Evolutionary conservation across 2,888 invertebrate genomes (phyloP).

Genomic region (Mimas tiliae): DNA sequence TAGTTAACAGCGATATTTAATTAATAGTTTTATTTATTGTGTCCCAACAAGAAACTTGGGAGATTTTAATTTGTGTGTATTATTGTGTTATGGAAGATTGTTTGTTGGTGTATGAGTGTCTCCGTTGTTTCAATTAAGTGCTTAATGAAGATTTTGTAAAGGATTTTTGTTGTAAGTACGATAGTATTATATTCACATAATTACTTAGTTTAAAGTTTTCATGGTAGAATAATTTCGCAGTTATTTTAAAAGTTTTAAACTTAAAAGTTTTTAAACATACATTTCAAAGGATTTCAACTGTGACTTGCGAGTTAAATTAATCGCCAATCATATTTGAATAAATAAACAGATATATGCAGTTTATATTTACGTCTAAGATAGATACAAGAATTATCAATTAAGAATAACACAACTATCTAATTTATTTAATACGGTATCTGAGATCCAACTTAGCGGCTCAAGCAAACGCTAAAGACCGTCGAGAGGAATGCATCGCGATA

Average conservation of each 20-base stretch:
- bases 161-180: slow-evolving; percentile 74
- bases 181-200: slow-evolving; percentile 29
- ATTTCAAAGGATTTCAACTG: neutral
- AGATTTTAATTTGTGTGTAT: slow-evolving; percentile 63
- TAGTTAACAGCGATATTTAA: slow-evolving; percentile 46
- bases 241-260: neutral
- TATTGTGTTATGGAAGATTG: slow-evolving; percentile 66
- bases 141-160: slow-evolving; percentile 52
- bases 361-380: slow-evolving; percentile 1
- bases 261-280: neutral
- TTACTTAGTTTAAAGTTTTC: slow-evolving; percentile 27
- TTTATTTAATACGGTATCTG: slow-evolving; percentile 26
- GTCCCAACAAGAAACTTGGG: slow-evolving; percentile 72
- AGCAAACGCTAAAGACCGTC: slow-evolving; percentile 67
- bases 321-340: neutral
- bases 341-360: neutral
- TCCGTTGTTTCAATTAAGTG: slow-evolving; percentile 62
- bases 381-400: slow-evolving; percentile 14
- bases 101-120: slow-evolving; percentile 71
- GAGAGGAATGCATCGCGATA: slow-evolving; percentile 81
- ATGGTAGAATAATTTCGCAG: slow-evolving; percentile 10
- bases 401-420: slow-evolving; percentile 22
- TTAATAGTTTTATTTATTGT: slow-evolving; percentile 54
- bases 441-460: slow-evolving; percentile 50
- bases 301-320: neutral